These are phyloP conservation scores for Pteromalus puparum DNA, from an alignment of 1,140 invertebrate species.

Conservation along the genomic window DNA sequence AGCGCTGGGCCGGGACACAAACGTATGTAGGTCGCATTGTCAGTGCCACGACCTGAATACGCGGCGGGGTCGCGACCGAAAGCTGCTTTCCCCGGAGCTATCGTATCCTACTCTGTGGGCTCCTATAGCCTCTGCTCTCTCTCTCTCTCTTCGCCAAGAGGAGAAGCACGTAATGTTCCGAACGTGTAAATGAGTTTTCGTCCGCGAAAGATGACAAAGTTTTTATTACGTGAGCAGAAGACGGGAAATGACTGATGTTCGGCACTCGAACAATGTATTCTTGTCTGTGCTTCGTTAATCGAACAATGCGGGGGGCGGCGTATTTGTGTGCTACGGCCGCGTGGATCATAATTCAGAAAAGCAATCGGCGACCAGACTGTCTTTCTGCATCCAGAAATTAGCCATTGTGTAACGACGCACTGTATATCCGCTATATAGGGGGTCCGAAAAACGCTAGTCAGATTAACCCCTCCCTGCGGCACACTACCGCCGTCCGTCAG, in stretches of 20 bases:
- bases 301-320: neutral
- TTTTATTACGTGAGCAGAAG: too few species aligned
- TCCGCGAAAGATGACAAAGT: too few species aligned
- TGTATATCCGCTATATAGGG: neutral
- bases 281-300: neutral
- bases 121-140: too few species aligned
- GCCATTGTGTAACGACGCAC: neutral
- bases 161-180: too few species aligned
- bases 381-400: neutral
- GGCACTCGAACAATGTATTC: too few species aligned
- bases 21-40: slow-evolving; percentile 66
- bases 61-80: slow-evolving; percentile 47
- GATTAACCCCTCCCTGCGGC: neutral
- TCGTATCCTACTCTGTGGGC: neutral
- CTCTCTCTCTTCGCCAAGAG: neutral
- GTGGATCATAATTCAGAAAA: too few species aligned
- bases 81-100: slow-evolving; percentile 51
- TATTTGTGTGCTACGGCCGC: too few species aligned
- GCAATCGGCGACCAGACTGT: neutral
- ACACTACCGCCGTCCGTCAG: neutral
- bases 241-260: too few species aligned
- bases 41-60: slow-evolving; percentile 65
- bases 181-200: neutral
- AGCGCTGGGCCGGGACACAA: slow-evolving; percentile 40
- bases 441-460: neutral